Evolutionary conservation across 2,113 vertebrate species (phyloP), one percentile per base, ranked within the genome.

Genomic region (Galbula dea): DNA sequence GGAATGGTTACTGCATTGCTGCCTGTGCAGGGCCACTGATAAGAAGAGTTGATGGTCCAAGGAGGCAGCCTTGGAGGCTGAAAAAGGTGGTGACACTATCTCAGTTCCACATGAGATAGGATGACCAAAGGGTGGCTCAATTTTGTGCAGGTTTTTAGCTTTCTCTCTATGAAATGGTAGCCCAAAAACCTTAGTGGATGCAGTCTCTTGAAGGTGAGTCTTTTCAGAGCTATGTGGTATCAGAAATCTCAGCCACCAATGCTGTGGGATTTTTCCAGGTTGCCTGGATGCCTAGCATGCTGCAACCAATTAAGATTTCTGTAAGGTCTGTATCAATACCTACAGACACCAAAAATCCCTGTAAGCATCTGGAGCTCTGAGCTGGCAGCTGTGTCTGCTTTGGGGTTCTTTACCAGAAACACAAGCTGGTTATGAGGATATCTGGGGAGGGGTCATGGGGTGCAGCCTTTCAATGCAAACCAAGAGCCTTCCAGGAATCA

Each of bases 41-140:
- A 4, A 29, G 16, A 7, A 34, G 76, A 61, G 37, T 24, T 19
- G 34, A 6, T 30, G 43, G 63, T 8, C 62, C 17, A 12, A 55
- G 43, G 19, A 51, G 24, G 30, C 61, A 63, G 15, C 39, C 5
- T 46, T 10, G 37, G 19, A 27, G 39, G 36, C 18, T 32, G 7
- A 26, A 71, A 59, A 37, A 13, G 32, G 8, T 29, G 30, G 23
- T 14, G 36, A 26, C 8, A 39, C 6, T 51, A 3, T 15, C 51
- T 57, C 23, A 4, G 46, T 52, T 63, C 57, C 6, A 11, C 1
- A 1, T 4, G 37, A 46, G n/a, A 10, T 22, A 39, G 0, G 30
- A 30, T 46, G 43, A 29, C 11, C 27, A 43, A 54, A 29, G 8
- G 15, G 27, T 32, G 30, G 37, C 29, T 17, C 18, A 14, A 9